Evolutionary conservation across 2,113 vertebrate genomes (phyloP).

Genomic region (Myiagra hebetior): DNA sequence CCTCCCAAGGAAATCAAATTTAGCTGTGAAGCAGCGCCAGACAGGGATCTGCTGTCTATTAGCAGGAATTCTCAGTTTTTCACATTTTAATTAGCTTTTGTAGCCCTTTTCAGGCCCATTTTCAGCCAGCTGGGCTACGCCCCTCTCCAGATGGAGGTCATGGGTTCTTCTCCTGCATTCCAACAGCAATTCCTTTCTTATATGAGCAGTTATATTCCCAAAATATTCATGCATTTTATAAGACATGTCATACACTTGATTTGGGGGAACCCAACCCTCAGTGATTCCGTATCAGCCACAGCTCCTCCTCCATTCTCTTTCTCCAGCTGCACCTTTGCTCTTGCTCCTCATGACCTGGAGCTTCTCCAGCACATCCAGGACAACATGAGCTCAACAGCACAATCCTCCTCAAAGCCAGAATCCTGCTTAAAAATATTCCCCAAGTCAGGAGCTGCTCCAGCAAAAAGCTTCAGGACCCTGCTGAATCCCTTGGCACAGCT

Average conservation of each 20-base stretch:
- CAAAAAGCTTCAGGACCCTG: neutral
- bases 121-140: constrained; percentile 8
- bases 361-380: neutral
- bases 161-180: neutral
- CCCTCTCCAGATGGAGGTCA: constrained; percentile 32
- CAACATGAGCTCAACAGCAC: neutral
- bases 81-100: constrained; percentile 47
- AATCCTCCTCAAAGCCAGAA: neutral
- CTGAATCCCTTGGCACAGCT: neutral
- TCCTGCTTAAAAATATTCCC: neutral
- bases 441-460: neutral
- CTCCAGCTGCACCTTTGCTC: neutral
- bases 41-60: constrained; percentile 42
- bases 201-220: neutral
- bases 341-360: neutral
- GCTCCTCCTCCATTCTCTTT: neutral
- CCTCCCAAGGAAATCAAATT: constrained; percentile 18
- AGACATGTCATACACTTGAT: neutral
- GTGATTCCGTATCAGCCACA: rapidly evolving
- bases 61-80: constrained; percentile 34
- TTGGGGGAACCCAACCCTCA: neutral
- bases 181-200: neutral
- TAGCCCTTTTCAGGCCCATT: neutral
- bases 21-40: constrained; percentile 41
- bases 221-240: neutral